A percentile compares a stretch with the other conserved stretches of the same genome.
These are phyloP conservation scores for Sycophila texana DNA, from an alignment of 2,888 invertebrate species.

Conservation along the genomic window DNA sequence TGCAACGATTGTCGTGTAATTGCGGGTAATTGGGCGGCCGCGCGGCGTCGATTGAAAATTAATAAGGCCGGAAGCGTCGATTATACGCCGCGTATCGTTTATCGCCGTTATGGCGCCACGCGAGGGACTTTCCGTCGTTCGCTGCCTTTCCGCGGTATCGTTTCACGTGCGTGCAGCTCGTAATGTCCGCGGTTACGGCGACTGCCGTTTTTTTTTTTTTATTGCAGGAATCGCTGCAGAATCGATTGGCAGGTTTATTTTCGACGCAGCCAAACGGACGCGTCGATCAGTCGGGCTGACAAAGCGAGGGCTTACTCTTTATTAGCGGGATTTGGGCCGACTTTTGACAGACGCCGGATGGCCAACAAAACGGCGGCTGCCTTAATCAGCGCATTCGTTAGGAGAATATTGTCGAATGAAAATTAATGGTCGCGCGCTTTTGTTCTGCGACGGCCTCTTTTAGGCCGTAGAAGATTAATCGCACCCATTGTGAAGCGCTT, in stretches of 20 bases:
- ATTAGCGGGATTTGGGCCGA: too few relatives aligned
- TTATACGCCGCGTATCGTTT: not conserved
- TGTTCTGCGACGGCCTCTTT: too few relatives aligned
- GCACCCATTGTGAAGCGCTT: too few relatives aligned
- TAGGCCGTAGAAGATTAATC: too few relatives aligned
- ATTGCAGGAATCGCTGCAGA: too few relatives aligned
- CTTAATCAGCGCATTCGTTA: too few relatives aligned
- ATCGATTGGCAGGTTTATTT: not conserved
- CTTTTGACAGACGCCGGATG: too few relatives aligned
- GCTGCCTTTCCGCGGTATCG: not conserved
- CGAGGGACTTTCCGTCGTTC: not conserved
- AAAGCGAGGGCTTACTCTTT: too few relatives aligned
- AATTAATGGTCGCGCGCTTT: too few relatives aligned
- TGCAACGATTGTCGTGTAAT: not conserved
- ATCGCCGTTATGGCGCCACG: not conserved
- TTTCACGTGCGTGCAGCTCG: not conserved
- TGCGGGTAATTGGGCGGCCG: not conserved
- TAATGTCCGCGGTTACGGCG: not conserved
- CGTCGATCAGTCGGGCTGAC: too few relatives aligned
- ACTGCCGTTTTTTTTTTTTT: not conserved
- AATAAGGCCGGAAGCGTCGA: constrained; percentile 1
- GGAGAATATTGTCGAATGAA: too few relatives aligned
- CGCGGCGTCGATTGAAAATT: not conserved
- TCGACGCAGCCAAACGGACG: not conserved
- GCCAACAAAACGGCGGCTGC: too few relatives aligned